Conservation (phyloP, 2,888 invertebrate species). For the Eupithecia subfuscata region DNA sequence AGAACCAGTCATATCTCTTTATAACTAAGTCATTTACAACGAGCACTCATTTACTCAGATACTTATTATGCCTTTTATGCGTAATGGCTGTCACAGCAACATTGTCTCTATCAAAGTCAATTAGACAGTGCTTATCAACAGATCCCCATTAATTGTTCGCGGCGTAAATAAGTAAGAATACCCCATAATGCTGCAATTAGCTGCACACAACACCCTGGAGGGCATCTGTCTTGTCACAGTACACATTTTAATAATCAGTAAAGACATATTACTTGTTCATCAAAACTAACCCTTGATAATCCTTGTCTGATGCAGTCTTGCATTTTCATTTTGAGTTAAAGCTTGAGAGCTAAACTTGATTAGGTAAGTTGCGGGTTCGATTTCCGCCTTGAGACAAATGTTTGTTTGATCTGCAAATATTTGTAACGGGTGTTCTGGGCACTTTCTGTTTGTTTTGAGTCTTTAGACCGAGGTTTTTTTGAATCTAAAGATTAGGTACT, state of each 20-base stretch:
- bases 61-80: background rate
- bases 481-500: background rate
- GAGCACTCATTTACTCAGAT: background rate
- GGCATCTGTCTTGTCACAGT: slow-evolving; percentile 39
- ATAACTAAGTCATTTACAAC: background rate
- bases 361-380: background rate
- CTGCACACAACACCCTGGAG: slow-evolving; percentile 50
- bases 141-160: slow-evolving; percentile 49
- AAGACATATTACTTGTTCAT: background rate
- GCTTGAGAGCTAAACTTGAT: background rate
- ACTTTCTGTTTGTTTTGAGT: background rate
- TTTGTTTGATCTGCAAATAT: too few relatives aligned
- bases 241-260: slow-evolving; percentile 15
- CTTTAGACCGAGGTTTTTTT: background rate
- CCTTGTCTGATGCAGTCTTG: background rate
- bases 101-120: slow-evolving; percentile 40
- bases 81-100: slow-evolving; percentile 22
- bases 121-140: slow-evolving; percentile 44
- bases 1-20: background rate
- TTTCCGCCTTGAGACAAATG: too few relatives aligned
- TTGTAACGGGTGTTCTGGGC: too few relatives aligned
- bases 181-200: slow-evolving; percentile 62
- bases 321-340: background rate
- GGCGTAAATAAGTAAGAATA: slow-evolving; percentile 57
- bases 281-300: background rate